Conservation (phyloP, 2,888 invertebrate genomes). For the Drosophila flavopinicola region DNA sequence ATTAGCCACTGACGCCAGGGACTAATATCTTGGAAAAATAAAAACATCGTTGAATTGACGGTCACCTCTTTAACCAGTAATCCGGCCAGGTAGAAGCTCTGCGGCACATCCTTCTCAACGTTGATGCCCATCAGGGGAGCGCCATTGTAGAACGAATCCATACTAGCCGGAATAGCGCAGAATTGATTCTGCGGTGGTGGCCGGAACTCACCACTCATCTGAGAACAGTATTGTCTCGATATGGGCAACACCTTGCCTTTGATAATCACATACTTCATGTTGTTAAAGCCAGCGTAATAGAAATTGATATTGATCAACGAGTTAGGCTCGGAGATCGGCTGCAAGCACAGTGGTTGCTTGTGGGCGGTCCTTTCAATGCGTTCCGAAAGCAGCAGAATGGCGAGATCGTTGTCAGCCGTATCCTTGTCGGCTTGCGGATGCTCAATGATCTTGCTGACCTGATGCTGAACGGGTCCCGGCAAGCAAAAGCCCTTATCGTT, state of each 20-base stretch:
- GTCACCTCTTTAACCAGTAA: slow-evolving; percentile 25
- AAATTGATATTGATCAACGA: slow-evolving; percentile 48
- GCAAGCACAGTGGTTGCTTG: slow-evolving; percentile 54
- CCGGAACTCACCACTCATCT: slow-evolving; percentile 4
- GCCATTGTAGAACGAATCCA: slow-evolving; percentile 42
- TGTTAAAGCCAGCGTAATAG: slow-evolving; percentile 52
- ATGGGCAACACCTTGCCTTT: slow-evolving; percentile 44
- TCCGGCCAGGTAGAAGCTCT: slow-evolving; percentile 51
- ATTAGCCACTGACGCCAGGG: slow-evolving; percentile 47
- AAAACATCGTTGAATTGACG: slow-evolving; percentile 5
- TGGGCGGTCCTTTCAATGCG: slow-evolving; percentile 39
- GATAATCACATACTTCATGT: background rate
- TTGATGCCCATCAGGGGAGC: slow-evolving; percentile 47
- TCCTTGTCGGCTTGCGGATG: slow-evolving; percentile 55
- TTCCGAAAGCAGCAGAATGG: slow-evolving; percentile 41
- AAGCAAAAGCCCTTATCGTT: slow-evolving; percentile 58
- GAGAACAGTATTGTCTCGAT: slow-evolving; percentile 34
- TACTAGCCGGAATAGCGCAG: slow-evolving; percentile 45
- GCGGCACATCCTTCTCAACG: slow-evolving; percentile 39
- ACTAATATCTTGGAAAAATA: slow-evolving; percentile 46
- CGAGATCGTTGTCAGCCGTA: slow-evolving; percentile 57
- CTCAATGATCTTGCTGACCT: slow-evolving; percentile 40
- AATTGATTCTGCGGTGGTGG: slow-evolving; percentile 48
- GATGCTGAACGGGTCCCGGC: slow-evolving; percentile 43
- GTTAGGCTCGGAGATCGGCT: slow-evolving; percentile 23